These are phyloP conservation scores for Odontophorus gujanensis DNA, from an alignment of 2,113 vertebrate genomes.

Conservation along the genomic window DNA sequence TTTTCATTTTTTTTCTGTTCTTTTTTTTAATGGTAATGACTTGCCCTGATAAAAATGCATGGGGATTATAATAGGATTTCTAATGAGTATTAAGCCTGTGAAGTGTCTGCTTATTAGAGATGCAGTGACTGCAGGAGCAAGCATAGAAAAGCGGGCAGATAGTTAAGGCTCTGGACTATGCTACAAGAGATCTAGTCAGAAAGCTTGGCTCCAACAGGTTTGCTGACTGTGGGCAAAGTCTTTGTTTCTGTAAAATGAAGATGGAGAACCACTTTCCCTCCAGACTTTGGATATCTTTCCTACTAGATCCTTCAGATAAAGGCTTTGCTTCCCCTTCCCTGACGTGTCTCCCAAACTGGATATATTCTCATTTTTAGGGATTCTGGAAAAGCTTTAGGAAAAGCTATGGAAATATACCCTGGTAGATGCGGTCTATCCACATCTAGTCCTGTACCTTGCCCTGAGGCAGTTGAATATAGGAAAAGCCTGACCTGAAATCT, in stretches of 20 bases:
- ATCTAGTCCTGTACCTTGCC: background rate
- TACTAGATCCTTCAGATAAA: background rate
- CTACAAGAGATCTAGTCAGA: background rate
- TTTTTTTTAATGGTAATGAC: background rate
- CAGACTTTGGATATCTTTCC: background rate
- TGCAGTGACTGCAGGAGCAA: background rate
- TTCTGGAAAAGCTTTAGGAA: background rate
- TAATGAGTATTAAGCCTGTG: background rate
- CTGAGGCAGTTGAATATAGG: background rate
- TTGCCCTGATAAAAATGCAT: background rate
- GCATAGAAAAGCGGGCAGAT: background rate
- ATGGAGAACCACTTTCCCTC: background rate
- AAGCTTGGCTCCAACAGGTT: background rate
- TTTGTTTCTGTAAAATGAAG: background rate
- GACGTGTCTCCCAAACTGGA: background rate
- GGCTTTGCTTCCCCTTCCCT: background rate
- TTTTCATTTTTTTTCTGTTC: background rate
- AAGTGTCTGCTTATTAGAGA: conserved; percentile 16
- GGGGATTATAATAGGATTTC: conserved; percentile 7
- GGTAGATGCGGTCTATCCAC: background rate
- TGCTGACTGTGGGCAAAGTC: background rate
- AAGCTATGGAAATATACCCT: background rate
- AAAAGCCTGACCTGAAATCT: background rate
- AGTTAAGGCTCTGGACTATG: background rate
- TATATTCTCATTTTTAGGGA: background rate